phyloP scores from a whole-genome alignment of 1,140 invertebrate genomes.

The Ips typographus region DNA sequence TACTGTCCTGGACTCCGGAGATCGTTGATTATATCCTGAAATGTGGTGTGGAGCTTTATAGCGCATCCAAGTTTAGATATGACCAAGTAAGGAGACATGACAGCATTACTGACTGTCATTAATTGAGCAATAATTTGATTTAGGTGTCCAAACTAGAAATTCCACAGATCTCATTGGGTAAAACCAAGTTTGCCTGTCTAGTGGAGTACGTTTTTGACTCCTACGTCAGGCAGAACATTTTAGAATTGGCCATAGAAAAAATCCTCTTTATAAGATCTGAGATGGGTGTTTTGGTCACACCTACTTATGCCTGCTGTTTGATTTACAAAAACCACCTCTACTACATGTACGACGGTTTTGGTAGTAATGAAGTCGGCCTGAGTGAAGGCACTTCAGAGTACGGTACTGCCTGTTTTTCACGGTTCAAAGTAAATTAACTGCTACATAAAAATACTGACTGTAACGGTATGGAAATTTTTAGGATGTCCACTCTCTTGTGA shows the following conservation, averaged over 20 bases:
- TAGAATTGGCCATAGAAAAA: conserved; percentile 41
- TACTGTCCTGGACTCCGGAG: conserved; percentile 54
- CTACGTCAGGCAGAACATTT: conserved; percentile 38
- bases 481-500: conserved; percentile 40
- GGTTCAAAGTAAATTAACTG: conserved; percentile 49
- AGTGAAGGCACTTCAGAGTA: conserved; percentile 49
- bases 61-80: conserved; percentile 47
- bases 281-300: conserved; percentile 55
- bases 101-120: neutral
- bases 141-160: conserved; percentile 46
- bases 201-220: conserved; percentile 45
- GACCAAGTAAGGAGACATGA: conserved; percentile 50
- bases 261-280: conserved; percentile 52
- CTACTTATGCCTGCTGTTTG: conserved; percentile 56
- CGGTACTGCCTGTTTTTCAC: conserved; percentile 54
- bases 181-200: conserved; percentile 40
- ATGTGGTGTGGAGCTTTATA: conserved; percentile 54
- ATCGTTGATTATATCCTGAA: conserved; percentile 56
- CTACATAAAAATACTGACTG: neutral
- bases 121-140: neutral
- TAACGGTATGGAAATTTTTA: conserved; percentile 2
- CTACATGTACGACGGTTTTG: conserved; percentile 56
- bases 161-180: conserved; percentile 45
- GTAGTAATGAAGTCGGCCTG: conserved; percentile 56
- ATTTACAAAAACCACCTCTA: conserved; percentile 55